Base-by-base conservation (phyloP, 2,113 vertebrate genomes). In the Taurulus bubalis region DNA sequence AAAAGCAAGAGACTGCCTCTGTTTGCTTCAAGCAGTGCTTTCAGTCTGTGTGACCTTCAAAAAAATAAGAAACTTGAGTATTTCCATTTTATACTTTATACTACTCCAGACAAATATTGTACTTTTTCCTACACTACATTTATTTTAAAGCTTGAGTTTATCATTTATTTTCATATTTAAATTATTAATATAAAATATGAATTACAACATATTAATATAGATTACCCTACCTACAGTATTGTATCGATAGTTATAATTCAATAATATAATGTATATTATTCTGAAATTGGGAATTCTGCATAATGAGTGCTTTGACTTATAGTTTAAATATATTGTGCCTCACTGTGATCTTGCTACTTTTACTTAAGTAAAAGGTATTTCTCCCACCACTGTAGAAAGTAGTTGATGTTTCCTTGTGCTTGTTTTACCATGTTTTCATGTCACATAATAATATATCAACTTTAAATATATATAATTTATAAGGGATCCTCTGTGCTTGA, bases 21-120 rank as follows among this genome's bases (percentile, higher is more conserved):
- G 60, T 51, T 77, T 75, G 78, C 87, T 72, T 70, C 18, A n/a
- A 82, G 84, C 80, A 9, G 47, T 22, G 51, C 76, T 74, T 86
- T 83, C 59, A 83, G 70, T 86, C 56, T 73, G 30, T 42, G 71
- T 86, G 71, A 84, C 45, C 64, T 56, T 49, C 18, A 14, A 62
- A 69, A 69, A 53, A 62, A 49, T 47, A 49, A 58, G 5, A 40
- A 14, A 38, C 14, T 34, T 24, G 26, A 49, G 32, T 40, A 18
- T 26, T 64, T 22, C 2, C 10, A 70, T 62, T 38, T 78, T 10
- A 30, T 56, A 32, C 49, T 60, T 32, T 22, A 22, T 56, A 49
- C 26, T 40, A 20, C 24, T 18, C 0, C 30, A 24, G 49, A 38
- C n/a, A 49, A 36, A 49, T 62, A 26, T 53, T 51, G 8, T 8